phyloP scores from a whole-genome alignment of 1,140 invertebrate species.

The Calliopsis andreniformis region DNA sequence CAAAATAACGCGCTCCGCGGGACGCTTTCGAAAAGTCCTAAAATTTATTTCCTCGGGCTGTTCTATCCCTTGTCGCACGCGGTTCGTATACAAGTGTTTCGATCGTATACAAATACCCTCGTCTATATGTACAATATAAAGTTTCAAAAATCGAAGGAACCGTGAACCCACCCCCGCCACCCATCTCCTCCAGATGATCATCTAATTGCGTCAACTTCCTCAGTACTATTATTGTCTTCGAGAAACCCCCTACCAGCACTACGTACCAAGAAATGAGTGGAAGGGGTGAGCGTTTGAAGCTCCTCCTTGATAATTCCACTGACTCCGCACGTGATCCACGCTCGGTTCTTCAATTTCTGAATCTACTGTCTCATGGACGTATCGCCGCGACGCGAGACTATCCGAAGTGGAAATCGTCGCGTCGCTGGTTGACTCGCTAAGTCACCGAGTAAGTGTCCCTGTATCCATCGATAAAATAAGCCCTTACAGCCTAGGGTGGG shows the following conservation, averaged over 20 bases:
- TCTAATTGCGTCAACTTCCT: no score
- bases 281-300: neutral
- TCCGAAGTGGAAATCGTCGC: neutral
- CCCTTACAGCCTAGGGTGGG: slow-evolving; percentile 39
- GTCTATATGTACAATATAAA: slow-evolving; percentile 58
- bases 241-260: neutral
- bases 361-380: slow-evolving; percentile 24
- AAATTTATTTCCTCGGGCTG: neutral
- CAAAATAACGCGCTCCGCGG: slow-evolving; percentile 16
- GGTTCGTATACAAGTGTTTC: slow-evolving; percentile 70
- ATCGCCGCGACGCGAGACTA: slow-evolving; percentile 15
- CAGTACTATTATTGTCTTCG: slow-evolving; percentile 31
- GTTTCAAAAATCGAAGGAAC: slow-evolving; percentile 37
- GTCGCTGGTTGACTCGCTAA: neutral
- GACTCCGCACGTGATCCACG: slow-evolving; percentile 31
- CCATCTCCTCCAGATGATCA: neutral
- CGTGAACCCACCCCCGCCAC: neutral
- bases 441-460: slow-evolving; percentile 58
- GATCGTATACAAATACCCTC: slow-evolving; percentile 71
- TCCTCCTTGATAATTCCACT: neutral
- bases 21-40: neutral
- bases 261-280: neutral
- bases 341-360: slow-evolving; percentile 2
- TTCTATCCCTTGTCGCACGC: neutral
- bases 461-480: slow-evolving; percentile 59